phyloP scores from a whole-genome alignment of 1,140 invertebrate genomes.

The Rhagoletis zephyria region DNA sequence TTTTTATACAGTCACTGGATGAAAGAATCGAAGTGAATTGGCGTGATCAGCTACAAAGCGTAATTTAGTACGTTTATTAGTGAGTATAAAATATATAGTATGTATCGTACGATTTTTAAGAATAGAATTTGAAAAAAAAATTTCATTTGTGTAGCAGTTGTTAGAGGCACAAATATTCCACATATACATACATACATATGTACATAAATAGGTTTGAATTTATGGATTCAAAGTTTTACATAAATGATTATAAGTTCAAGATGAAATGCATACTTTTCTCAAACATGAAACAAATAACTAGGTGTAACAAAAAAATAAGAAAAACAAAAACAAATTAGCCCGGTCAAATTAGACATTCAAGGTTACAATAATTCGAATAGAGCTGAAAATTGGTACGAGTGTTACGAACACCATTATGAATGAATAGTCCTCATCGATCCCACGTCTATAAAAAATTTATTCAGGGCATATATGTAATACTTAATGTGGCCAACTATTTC shows the following conservation, averaged over 20 bases:
- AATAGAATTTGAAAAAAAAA: constrained; percentile 36
- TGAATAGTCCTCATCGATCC: too few relatives aligned
- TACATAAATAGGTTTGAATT: not conserved
- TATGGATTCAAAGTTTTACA: not conserved
- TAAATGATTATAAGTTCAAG: constrained; percentile 34
- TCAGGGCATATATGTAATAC: too few relatives aligned
- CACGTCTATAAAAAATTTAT: too few relatives aligned
- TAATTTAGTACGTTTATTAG: not conserved
- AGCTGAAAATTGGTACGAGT: too few relatives aligned
- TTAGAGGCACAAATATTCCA: constrained; percentile 34
- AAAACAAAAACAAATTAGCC: constrained; percentile 12
- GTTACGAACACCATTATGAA: too few relatives aligned
- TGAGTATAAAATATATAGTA: not conserved
- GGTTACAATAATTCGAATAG: too few relatives aligned
- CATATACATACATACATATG: constrained; percentile 34
- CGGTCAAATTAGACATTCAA: too few relatives aligned
- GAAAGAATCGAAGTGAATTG: not conserved
- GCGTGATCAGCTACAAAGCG: not conserved
- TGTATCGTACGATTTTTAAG: constrained; percentile 12
- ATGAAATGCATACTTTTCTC: not conserved
- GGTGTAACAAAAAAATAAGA: constrained; percentile 8
- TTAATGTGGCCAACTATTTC: too few relatives aligned
- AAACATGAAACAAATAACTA: constrained; percentile 3
- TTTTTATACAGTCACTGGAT: not conserved
- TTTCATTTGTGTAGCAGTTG: constrained; percentile 35